phyloP scores from a whole-genome alignment of 2,797 vertebrate genomes.

The Enteromius argenteus region DNA sequence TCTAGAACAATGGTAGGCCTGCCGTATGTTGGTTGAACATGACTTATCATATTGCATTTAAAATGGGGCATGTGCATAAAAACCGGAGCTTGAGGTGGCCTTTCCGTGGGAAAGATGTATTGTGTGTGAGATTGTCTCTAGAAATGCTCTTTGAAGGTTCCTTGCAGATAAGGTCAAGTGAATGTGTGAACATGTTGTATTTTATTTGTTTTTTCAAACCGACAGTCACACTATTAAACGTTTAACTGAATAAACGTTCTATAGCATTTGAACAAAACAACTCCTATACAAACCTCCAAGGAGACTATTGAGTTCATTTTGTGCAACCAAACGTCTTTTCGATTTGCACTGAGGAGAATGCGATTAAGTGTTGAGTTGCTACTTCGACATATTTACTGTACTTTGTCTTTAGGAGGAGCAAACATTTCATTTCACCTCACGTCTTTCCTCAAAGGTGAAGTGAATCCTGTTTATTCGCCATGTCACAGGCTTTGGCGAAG shows the following conservation, averaged over 20 bases:
- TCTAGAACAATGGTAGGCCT: conserved; percentile 17
- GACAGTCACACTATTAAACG: background rate
- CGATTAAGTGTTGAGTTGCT: background rate
- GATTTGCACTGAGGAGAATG: background rate
- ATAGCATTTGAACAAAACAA: background rate
- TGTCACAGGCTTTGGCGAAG: conserved; percentile 51
- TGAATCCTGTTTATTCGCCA: conserved; percentile 64
- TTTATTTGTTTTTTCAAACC: conserved; percentile 10
- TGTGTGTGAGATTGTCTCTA: background rate
- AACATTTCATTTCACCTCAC: background rate
- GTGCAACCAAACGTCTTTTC: background rate
- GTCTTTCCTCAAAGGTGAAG: conserved; percentile 63
- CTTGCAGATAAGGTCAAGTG: background rate
- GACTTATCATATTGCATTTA: conserved; percentile 30
- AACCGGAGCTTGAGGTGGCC: conserved; percentile 10
- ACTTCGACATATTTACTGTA: background rate
- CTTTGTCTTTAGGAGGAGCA: background rate
- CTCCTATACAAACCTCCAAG: background rate
- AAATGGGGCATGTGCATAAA: background rate
- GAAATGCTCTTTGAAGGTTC: background rate
- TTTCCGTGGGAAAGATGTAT: background rate
- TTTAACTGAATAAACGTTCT: background rate
- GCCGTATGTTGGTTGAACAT: background rate
- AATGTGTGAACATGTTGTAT: background rate
- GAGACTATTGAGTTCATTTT: background rate